phyloP scores from a whole-genome alignment of 2,113 vertebrate species.

The Caracal caracal region DNA sequence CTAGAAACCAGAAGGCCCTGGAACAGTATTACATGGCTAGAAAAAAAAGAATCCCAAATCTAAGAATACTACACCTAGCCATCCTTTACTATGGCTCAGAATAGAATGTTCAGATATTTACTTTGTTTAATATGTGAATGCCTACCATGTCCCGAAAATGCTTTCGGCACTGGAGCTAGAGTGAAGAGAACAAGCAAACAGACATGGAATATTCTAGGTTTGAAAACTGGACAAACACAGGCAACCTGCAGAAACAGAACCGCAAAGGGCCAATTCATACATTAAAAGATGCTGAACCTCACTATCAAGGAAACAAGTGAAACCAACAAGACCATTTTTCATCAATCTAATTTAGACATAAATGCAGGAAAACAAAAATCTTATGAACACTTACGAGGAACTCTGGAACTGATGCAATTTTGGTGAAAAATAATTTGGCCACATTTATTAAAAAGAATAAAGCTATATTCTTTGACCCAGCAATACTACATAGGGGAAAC shows the following conservation, averaged over 20 bases:
- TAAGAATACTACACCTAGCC: neutral
- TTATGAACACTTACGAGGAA: neutral
- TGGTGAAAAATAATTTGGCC: neutral
- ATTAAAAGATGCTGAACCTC: neutral
- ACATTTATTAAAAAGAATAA: neutral
- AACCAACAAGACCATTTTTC: neutral
- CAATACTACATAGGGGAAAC: neutral
- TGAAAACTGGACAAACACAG: neutral
- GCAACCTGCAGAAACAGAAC: neutral
- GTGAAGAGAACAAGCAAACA: neutral
- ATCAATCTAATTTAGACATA: neutral
- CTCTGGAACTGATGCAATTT: neutral
- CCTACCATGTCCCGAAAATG: neutral
- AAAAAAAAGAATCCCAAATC: neutral
- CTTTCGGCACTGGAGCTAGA: neutral
- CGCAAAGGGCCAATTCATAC: neutral
- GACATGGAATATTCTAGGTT: neutral
- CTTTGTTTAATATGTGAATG: neutral
- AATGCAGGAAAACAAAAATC: neutral
- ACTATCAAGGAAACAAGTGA: neutral
- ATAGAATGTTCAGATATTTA: neutral
- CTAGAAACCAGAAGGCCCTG: neutral
- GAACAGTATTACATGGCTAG: neutral
- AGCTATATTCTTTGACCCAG: neutral
- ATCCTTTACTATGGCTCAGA: neutral